Evolutionary conservation across 1,140 invertebrate species (phyloP).

Genomic region (Drosophila erecta): DNA sequence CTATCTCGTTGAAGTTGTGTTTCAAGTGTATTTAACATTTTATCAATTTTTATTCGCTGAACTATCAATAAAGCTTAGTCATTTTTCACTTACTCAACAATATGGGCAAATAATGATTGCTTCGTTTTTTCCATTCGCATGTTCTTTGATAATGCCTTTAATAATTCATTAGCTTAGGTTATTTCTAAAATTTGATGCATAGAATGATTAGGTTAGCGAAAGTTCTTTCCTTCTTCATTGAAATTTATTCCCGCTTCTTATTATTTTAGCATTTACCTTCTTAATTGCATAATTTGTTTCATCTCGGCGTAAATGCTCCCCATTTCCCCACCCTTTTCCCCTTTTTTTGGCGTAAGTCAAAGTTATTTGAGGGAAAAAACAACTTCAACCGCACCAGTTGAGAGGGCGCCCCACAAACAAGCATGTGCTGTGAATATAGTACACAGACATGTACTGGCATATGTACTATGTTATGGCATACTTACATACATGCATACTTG

Average conservation of each 20-base stretch:
- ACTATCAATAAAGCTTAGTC: too few relatives aligned
- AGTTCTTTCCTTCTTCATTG: too few relatives aligned
- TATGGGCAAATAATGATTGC: not conserved
- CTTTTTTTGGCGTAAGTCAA: constrained; percentile 22
- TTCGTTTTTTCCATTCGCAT: not conserved
- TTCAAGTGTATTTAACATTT: too few relatives aligned
- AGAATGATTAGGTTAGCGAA: too few relatives aligned
- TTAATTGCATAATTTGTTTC: constrained; percentile 54
- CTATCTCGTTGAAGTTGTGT: too few relatives aligned
- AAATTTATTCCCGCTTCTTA: constrained; percentile 3
- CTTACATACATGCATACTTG: not conserved
- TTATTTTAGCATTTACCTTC: constrained; percentile 32
- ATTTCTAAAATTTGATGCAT: too few relatives aligned
- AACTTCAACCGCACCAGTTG: constrained; percentile 42
- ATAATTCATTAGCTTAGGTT: too few relatives aligned
- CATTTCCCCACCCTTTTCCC: not conserved
- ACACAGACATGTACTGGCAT: constrained; percentile 22
- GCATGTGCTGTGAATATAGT: constrained; percentile 34
- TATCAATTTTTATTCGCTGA: not conserved
- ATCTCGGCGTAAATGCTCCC: constrained; percentile 14
- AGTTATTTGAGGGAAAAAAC: constrained; percentile 37
- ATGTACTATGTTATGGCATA: not conserved
- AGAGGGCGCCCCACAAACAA: constrained; percentile 43
- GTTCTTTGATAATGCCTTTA: too few relatives aligned
- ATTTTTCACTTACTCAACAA: too few relatives aligned